Base-by-base conservation (phyloP, 2,888 invertebrate species). In the Pimpla rufipes region DNA sequence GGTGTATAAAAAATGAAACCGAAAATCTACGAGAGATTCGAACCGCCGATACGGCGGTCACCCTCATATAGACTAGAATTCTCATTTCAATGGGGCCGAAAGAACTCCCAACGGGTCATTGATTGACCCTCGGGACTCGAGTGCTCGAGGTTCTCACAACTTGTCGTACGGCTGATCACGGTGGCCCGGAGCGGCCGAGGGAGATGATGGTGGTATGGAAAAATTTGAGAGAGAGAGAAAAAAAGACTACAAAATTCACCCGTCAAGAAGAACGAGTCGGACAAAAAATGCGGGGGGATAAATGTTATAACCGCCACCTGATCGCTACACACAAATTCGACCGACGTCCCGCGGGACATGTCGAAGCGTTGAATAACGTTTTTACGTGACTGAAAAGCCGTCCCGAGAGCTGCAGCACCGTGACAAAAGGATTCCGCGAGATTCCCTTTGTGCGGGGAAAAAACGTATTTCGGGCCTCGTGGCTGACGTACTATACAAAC, bases 371-470 rank as follows among this genome's bases (percentile, higher is more conserved):
- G 70, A 71, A 55, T 40, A 42, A 57, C 52, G 40, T 57, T 71
- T 71, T 11, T 8, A 57, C 35, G 62, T 66, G 57, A 35, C 62
- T 29, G 67, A 5, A 16, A 23, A 40, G 18, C 35, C n/a, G 50
- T 50, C 21, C 29, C n/a, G n/a, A n/a, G 50, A 50, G 50, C 50
- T 35, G 35, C 50, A 50, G 23, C 13, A 62, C 68, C 74, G 37
- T 37, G 55, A 80, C 79, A 80, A 80, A 74, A 68, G 74, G 67
- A 80, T 80, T 80, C 79, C 79, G 64, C 75, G 64, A 47, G 59
- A 40, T 68, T 67, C 50, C 18, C 21, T 55, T 55, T 55, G 70
- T 71, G 21, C 40, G 21, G 35, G 11, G 29, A 29, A 52, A 37
- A 62, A 62, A 37, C 10, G 35, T 62, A 40, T 37, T 62, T 55